Conservation (phyloP, 2,797 vertebrate genomes). For the Vultur gryphus region DNA sequence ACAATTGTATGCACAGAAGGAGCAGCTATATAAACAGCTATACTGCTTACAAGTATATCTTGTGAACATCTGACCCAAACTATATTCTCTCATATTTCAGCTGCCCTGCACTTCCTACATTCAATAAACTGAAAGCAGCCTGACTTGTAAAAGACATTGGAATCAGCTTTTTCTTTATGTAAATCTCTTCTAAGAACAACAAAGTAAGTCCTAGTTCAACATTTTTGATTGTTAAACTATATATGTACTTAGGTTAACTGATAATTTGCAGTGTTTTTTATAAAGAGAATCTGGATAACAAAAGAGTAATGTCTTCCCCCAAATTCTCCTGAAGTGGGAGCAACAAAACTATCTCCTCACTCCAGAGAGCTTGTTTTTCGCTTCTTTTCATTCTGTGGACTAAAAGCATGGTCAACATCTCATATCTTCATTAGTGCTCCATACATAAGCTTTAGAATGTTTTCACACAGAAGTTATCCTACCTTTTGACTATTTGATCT, state of each 20-base stretch:
- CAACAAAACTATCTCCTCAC: not conserved
- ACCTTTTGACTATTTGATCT: not conserved
- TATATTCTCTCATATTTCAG: not conserved
- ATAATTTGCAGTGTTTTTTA: not conserved
- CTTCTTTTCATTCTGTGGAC: not conserved
- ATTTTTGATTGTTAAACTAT: not conserved
- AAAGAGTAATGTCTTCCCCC: not conserved
- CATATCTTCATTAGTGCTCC: not conserved
- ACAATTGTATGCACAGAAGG: not conserved
- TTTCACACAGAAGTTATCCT: not conserved
- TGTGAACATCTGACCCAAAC: not conserved
- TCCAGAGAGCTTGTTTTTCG: not conserved
- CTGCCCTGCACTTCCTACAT: not conserved
- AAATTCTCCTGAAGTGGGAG: not conserved
- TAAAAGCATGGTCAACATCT: not conserved
- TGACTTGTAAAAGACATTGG: not conserved
- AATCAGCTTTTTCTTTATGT: not conserved
- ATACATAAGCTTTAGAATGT: not conserved
- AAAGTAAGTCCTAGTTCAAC: not conserved
- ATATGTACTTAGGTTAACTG: not conserved
- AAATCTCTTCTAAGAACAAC: not conserved
- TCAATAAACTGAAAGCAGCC: not conserved
- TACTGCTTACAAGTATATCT: accelerated
- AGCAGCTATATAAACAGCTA: not conserved
- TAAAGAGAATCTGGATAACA: not conserved